Base-by-base conservation (phyloP, 2,797 vertebrate species). In the Onychomys arenicola region DNA sequence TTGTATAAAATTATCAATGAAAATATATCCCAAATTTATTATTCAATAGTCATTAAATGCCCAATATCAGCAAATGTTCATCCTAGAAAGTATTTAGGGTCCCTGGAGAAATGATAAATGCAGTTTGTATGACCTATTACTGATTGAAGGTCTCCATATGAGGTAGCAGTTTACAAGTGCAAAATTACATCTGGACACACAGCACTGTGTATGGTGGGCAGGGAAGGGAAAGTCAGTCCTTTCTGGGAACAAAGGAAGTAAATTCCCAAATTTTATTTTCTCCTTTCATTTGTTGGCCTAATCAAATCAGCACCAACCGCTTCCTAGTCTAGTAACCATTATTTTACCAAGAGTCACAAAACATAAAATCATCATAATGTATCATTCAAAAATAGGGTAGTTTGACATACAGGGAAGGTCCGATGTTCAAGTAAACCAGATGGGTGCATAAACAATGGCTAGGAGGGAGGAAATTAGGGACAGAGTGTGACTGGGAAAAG, bases 201-300 rank as follows among this genome's bases (percentile, higher is more conserved):
- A 16, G 34, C 12, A 49, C 10, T 43, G 13, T 32, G 0, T 9
- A 12, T 29, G 19, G 11, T 6, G 16, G 49, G 8, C 13, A 25
- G 1, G 8, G 25, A 23, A 34, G 7, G 2, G 3, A 43, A 43
- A 14, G 2, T 0, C 11, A 29, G 8, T 27, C 14, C 9, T 49
- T 34, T 12, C 12, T 1, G 1, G 3, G 0, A 9, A 16, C 12
- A 43, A 9, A 16, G 34, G 11, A 81, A 52, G 21, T 8, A 75
- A 25, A 55, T 27, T 11, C 19, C 11, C 27, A 52, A 10, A 21
- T 2, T 40, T 5, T 43, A 11, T 82, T 46, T 80, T 55, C 46
- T 4, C 59, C 3, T 1, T 37, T 49, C 17, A 69, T 8, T 23
- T 21, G 23, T 40, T 27, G 0, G 17, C 19, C 23, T 29, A 40